phyloP scores from a whole-genome alignment of 2,888 invertebrate genomes.

The Anthoptus insignis region DNA sequence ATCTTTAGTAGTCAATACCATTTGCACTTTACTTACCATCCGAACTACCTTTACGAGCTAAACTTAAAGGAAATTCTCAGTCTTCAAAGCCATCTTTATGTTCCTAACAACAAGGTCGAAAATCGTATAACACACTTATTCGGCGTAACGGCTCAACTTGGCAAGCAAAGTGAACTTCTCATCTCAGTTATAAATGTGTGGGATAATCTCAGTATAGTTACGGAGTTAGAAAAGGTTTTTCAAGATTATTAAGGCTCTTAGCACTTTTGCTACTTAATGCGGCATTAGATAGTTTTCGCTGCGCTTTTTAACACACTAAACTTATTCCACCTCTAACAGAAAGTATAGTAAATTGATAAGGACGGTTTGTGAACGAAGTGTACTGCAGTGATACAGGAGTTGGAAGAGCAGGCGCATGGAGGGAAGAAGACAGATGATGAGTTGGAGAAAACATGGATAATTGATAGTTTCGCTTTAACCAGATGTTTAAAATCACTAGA shows the following conservation, averaged over 20 bases:
- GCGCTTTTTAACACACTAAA: too few species aligned
- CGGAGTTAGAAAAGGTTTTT: slow-evolving; percentile 18
- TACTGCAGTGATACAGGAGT: too few species aligned
- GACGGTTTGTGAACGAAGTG: too few species aligned
- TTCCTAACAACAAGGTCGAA: slow-evolving; percentile 11
- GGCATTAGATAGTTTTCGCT: background rate
- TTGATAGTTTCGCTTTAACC: too few species aligned
- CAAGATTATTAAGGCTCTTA: slow-evolving; percentile 16
- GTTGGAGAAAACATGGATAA: too few species aligned
- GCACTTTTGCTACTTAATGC: background rate
- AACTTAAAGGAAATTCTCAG: slow-evolving; percentile 15
- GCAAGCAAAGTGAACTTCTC: slow-evolving; percentile 23
- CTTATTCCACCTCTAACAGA: too few species aligned
- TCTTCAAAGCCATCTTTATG: slow-evolving; percentile 19
- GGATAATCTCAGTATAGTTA: slow-evolving; percentile 25
- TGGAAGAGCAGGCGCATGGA: too few species aligned
- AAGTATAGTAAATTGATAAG: too few species aligned
- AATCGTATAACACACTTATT: slow-evolving; percentile 4
- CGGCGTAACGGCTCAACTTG: slow-evolving; percentile 8
- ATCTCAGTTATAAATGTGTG: slow-evolving; percentile 21
- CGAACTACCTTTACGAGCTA: slow-evolving; percentile 21
- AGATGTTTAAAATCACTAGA: too few species aligned
- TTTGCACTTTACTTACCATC: slow-evolving; percentile 30
- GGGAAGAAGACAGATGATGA: too few species aligned
- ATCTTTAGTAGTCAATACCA: slow-evolving; percentile 33